These are phyloP conservation scores for Drosophila austrosaltans DNA, from an alignment of 2,888 invertebrate genomes.

Conservation along the genomic window DNA sequence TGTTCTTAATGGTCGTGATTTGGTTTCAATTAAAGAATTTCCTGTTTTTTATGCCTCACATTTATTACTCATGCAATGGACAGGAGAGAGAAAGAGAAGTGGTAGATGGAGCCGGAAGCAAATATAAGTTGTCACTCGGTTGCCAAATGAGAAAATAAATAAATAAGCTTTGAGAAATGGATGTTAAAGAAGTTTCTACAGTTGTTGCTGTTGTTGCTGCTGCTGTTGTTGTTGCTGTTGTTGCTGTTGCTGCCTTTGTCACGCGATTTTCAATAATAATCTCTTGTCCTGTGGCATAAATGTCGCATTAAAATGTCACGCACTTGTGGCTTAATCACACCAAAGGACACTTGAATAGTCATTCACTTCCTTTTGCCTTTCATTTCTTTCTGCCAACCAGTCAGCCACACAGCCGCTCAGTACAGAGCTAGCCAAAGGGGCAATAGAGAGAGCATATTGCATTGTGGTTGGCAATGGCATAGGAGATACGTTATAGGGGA, in stretches of 20 bases:
- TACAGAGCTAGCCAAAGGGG: neutral
- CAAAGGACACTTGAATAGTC: constrained; percentile 62
- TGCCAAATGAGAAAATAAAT: constrained; percentile 71
- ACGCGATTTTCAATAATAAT: constrained; percentile 73
- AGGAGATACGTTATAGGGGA: neutral
- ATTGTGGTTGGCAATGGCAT: neutral
- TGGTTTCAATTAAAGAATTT: neutral
- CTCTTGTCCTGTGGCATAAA: constrained; percentile 77
- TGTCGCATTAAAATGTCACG: constrained; percentile 79
- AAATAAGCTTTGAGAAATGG: constrained; percentile 58
- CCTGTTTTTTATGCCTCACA: too few relatives aligned
- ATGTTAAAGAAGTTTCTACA: constrained; percentile 48
- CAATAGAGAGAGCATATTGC: constrained; percentile 3
- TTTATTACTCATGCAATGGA: neutral
- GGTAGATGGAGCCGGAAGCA: neutral
- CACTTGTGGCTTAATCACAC: constrained; percentile 79
- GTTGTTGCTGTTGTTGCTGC: constrained; percentile 14
- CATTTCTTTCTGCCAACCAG: neutral
- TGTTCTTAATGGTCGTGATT: too few relatives aligned
- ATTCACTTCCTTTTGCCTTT: neutral
- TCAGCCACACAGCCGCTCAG: too few relatives aligned
- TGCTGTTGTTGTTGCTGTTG: constrained; percentile 31
- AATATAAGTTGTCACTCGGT: constrained; percentile 59
- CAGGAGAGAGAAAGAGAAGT: neutral
- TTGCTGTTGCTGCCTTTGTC: constrained; percentile 48